Percentiles rank a stretch among this genome's conserved stretches.
Conservation (phyloP, 1,140 invertebrate genomes). For the Macrotrachela quadricornifera region DNA sequence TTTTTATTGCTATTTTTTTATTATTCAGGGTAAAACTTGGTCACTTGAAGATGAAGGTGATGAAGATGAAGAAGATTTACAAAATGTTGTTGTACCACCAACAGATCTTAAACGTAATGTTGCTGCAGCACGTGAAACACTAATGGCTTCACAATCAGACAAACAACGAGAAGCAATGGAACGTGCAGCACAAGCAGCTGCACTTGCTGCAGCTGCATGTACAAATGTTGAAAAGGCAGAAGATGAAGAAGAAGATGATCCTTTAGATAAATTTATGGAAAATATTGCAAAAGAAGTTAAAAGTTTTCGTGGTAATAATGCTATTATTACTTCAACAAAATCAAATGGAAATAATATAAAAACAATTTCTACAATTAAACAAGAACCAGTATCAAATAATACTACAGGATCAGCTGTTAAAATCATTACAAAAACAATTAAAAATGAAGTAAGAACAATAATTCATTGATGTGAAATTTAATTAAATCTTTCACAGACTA, state of each 20-base stretch:
- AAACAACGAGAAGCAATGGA: background rate
- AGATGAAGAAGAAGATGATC: constrained; percentile 13
- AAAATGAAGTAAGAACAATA: too few species aligned
- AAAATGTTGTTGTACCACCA: background rate
- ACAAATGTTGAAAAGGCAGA: constrained; percentile 6
- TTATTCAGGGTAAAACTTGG: constrained; percentile 50
- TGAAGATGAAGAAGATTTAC: constrained; percentile 26
- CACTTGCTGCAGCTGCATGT: too few species aligned
- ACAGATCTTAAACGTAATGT: background rate
- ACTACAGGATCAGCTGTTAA: background rate
- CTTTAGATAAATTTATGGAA: constrained; percentile 1
- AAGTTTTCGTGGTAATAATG: background rate
- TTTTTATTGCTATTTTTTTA: too few species aligned
- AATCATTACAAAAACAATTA: too few species aligned
- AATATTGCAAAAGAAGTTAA: background rate
- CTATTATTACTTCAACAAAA: background rate
- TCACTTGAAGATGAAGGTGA: constrained; percentile 40
- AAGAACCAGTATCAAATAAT: background rate
- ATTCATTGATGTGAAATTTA: too few species aligned
- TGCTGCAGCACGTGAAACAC: background rate
- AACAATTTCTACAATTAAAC: background rate
- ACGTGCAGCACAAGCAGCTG: background rate
- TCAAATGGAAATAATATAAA: background rate
- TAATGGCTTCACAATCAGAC: background rate
- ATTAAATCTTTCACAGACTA: too few species aligned